Percentiles rank a stretch among this genome's conserved stretches.
Evolutionary conservation across 2,888 invertebrate species (phyloP).

Genomic region (Sympetrum striolatum): DNA sequence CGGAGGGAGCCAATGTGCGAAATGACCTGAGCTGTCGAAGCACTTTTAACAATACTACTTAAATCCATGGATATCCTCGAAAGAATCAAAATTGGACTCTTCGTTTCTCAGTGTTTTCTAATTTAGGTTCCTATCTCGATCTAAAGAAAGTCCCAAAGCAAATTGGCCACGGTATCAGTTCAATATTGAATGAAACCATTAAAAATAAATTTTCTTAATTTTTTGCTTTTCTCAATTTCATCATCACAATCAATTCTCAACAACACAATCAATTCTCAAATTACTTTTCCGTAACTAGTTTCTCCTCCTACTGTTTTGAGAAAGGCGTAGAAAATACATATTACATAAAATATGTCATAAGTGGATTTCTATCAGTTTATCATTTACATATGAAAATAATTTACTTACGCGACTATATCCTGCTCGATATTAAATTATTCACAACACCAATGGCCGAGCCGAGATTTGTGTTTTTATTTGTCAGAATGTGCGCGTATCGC

Average conservation of each 20-base stretch:
- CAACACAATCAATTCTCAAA: too few relatives aligned
- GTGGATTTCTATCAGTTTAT: neutral
- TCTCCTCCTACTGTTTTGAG: neutral
- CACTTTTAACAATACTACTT: too few relatives aligned
- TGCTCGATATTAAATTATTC: neutral
- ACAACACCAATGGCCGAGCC: neutral
- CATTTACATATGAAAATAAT: neutral
- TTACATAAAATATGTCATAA: neutral
- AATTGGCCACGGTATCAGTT: too few relatives aligned
- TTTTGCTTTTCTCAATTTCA: neutral
- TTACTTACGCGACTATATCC: neutral
- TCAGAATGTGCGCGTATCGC: neutral
- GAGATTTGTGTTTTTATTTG: neutral
- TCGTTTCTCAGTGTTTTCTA: too few relatives aligned
- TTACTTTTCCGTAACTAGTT: neutral
- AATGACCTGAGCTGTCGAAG: too few relatives aligned
- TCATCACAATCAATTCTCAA: too few relatives aligned
- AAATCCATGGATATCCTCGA: too few relatives aligned
- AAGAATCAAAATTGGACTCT: too few relatives aligned
- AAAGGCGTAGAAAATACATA: neutral
- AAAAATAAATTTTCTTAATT: neutral
- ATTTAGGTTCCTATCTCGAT: too few relatives aligned
- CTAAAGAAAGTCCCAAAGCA: too few relatives aligned
- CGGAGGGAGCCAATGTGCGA: too few relatives aligned
- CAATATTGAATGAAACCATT: too few relatives aligned